These are phyloP conservation scores for Labia minor DNA, from an alignment of 2,888 invertebrate genomes.

Conservation along the genomic window DNA sequence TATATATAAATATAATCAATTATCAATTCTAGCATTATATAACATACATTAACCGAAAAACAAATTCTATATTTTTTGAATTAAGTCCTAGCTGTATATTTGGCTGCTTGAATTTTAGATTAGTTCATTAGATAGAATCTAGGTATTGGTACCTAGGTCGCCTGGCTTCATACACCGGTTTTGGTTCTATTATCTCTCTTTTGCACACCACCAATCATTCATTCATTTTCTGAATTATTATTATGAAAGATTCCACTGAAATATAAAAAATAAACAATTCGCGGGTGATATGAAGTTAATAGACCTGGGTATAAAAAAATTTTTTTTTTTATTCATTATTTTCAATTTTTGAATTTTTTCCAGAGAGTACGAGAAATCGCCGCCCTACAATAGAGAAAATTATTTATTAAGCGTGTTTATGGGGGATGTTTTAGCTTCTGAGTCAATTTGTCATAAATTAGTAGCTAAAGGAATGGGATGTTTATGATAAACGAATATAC, in stretches of 20 bases:
- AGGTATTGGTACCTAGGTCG: neutral
- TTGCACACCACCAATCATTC: neutral
- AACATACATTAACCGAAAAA: neutral
- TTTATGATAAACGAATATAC: constrained; percentile 28
- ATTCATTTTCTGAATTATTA: neutral
- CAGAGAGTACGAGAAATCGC: constrained; percentile 69
- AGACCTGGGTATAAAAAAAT: neutral
- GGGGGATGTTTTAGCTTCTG: constrained; percentile 73
- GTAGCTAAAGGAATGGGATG: constrained; percentile 55
- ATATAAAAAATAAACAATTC: neutral
- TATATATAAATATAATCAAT: neutral
- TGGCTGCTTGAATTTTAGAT: neutral
- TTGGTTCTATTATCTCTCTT: neutral
- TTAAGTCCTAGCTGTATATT: neutral
- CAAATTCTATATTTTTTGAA: neutral
- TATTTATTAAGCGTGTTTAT: constrained; percentile 76
- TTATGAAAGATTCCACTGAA: neutral
- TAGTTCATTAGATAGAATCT: neutral
- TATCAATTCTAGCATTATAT: neutral
- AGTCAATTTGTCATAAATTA: constrained; percentile 66
- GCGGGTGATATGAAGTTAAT: neutral
- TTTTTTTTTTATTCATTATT: neutral
- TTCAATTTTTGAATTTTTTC: constrained; percentile 31
- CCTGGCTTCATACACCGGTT: neutral
- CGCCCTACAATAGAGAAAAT: constrained; percentile 62